Evolutionary conservation across 2,113 vertebrate genomes (phyloP).

Genomic region (Rhea americana): DNA sequence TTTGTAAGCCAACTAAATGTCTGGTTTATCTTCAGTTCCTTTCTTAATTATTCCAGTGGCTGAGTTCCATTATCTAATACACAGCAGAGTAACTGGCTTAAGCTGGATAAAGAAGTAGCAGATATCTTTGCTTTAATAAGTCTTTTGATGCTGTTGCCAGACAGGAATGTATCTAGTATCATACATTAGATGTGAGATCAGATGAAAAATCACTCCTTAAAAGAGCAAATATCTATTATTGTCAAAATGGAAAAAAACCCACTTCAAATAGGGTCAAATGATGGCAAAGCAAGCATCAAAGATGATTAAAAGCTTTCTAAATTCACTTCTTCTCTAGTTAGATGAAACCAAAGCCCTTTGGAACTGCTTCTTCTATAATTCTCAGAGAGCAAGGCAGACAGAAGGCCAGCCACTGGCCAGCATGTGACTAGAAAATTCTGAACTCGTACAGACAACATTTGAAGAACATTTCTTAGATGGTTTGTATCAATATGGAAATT

Average conservation of each 20-base stretch:
- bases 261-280: neutral
- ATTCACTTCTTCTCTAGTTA: neutral
- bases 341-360: neutral
- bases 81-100: neutral
- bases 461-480: neutral
- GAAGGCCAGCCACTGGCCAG: neutral
- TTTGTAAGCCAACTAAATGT: neutral
- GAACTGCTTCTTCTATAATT: fast-evolving
- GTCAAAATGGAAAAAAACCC: neutral
- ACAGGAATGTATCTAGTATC: neutral
- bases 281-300: neutral
- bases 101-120: neutral
- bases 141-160: neutral
- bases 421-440: fast-evolving
- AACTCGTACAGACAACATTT: neutral
- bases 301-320: neutral
- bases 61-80: neutral
- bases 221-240: neutral
- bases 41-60: neutral
- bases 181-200: neutral
- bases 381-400: neutral
- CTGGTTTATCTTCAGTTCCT: neutral
- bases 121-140: neutral
- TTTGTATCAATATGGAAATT: neutral
- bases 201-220: neutral